phyloP scores from a whole-genome alignment of 2,888 invertebrate species.

The Boloria euphrosyne region DNA sequence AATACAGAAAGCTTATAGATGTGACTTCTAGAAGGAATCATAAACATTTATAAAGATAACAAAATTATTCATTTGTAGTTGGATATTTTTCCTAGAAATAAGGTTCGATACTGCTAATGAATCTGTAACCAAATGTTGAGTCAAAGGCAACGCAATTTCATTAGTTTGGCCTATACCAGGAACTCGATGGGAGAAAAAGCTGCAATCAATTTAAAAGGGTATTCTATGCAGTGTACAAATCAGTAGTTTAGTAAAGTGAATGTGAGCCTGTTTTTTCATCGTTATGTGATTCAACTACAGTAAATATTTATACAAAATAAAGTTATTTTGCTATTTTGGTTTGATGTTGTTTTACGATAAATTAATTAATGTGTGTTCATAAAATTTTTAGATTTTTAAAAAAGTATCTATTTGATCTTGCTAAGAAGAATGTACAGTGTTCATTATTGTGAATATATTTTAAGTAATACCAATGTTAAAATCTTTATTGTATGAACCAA shows the following conservation, averaged over 20 bases:
- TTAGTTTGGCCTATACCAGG: conserved; percentile 18
- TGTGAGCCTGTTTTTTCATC: conserved; percentile 11
- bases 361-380: too few species aligned
- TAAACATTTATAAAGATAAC: too few species aligned
- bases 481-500: too few species aligned
- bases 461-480: too few species aligned
- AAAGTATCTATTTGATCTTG: too few species aligned
- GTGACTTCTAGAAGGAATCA: too few species aligned
- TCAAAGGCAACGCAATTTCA: conserved; percentile 26
- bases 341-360: neutral
- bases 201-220: conserved; percentile 27
- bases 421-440: too few species aligned
- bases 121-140: conserved; percentile 18
- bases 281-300: conserved; percentile 2
- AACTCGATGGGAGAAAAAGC: conserved; percentile 16
- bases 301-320: neutral
- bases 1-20: too few species aligned
- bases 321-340: neutral
- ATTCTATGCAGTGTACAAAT: conserved; percentile 15
- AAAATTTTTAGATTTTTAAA: too few species aligned
- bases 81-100: neutral
- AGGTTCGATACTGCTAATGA: conserved; percentile 20
- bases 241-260: conserved; percentile 19
- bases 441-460: too few species aligned
- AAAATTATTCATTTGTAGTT: neutral